phyloP scores from a whole-genome alignment of 35 echinoderm and acorn worm species.

The Strongylocentrotus purpuratus region DNA sequence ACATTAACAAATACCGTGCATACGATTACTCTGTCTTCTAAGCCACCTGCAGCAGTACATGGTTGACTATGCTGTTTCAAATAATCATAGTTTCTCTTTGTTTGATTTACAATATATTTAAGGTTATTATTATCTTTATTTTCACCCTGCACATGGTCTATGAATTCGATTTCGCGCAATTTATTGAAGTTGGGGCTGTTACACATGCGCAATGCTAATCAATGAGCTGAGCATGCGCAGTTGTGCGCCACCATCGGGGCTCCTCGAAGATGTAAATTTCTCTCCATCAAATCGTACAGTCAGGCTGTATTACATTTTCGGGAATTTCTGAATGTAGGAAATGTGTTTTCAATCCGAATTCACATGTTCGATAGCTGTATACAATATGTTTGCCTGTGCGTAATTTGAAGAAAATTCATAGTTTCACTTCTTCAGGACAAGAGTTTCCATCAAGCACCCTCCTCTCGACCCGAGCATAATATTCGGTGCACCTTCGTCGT shows the following conservation, averaged over 20 bases:
- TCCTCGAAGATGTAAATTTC: background rate
- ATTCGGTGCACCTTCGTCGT: conserved; percentile 6
- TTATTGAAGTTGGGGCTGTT: background rate
- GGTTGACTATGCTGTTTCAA: background rate
- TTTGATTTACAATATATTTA: background rate
- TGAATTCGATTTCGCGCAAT: conserved; percentile 42
- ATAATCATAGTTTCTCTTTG: background rate
- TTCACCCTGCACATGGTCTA: background rate
- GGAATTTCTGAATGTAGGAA: background rate
- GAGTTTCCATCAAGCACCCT: background rate
- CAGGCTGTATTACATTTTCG: background rate
- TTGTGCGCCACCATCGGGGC: conserved; percentile 31
- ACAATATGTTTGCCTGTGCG: background rate
- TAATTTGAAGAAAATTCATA: background rate
- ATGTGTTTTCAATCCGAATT: background rate
- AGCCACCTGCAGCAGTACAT: background rate
- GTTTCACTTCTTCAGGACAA: background rate
- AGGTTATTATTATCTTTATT: background rate
- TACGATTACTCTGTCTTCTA: background rate
- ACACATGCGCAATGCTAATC: conserved; percentile 25
- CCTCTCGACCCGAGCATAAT: background rate
- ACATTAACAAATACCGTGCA: background rate
- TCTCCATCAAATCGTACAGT: background rate
- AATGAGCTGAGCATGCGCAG: conserved; percentile 43
- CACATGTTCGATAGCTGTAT: background rate